phyloP scores from a whole-genome alignment of 2,888 invertebrate species.

The Idaea biselata region DNA sequence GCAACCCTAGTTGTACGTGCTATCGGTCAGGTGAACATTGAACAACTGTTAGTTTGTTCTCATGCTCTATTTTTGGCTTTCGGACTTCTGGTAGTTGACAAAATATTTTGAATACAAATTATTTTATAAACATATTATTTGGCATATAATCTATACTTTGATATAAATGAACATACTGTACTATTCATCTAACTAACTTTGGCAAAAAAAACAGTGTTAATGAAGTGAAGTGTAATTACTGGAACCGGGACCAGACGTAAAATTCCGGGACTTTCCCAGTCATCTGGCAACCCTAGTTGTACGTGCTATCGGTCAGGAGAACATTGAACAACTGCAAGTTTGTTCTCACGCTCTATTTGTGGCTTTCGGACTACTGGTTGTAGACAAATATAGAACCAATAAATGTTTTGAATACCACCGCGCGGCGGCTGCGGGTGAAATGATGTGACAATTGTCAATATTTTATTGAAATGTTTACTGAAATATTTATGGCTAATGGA shows the following conservation, averaged over 20 bases:
- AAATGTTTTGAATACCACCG: conserved; percentile 41
- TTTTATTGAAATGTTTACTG: background rate
- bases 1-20: conserved; percentile 30
- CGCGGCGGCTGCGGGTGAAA: conserved; percentile 27
- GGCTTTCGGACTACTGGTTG: conserved; percentile 46
- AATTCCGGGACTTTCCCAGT: no score
- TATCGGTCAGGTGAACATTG: conserved; percentile 43
- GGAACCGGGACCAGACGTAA: no score
- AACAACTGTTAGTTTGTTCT: conserved; percentile 56
- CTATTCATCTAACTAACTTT: no score
- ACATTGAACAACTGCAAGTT: conserved; percentile 50
- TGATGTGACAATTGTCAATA: conserved; percentile 8
- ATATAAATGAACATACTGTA: no score
- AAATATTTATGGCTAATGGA: background rate
- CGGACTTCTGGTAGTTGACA: conserved; percentile 45
- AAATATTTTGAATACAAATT: no score
- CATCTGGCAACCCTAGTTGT: no score
- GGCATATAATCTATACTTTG: no score
- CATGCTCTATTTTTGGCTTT: conserved; percentile 60
- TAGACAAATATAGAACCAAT: conserved; percentile 44
- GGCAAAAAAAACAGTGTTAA: no score
- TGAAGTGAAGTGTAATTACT: no score
- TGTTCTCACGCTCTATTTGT: conserved; percentile 65
- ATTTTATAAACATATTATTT: no score
- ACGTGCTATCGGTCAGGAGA: conserved; percentile 40